Conservation (phyloP, 2,113 vertebrate species). For the Aegithalos caudatus region DNA sequence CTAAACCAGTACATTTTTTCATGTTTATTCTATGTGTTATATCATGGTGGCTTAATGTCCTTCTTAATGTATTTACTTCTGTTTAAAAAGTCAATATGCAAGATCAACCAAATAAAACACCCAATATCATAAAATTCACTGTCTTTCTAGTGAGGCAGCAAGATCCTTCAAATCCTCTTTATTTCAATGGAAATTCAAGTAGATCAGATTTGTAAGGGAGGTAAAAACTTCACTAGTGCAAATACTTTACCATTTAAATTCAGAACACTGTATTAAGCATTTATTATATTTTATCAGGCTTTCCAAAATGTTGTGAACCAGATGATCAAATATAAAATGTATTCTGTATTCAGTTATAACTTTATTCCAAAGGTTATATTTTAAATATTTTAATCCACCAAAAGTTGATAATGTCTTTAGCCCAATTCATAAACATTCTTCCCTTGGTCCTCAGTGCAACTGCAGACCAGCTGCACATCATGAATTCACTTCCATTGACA, state of each 20-base stretch:
- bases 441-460: not conserved
- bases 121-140: not conserved
- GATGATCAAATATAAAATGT: not conserved
- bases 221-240: not conserved
- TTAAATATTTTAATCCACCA: not conserved
- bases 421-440: not conserved
- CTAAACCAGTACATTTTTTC: not conserved
- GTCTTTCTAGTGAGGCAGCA: not conserved
- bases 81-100: not conserved
- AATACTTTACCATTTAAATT: not conserved
- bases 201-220: not conserved
- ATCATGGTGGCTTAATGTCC: not conserved
- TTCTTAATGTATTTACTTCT: not conserved
- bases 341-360: not conserved
- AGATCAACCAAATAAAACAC: not conserved
- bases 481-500: not conserved
- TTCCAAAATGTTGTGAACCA: not conserved
- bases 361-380: not conserved
- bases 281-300: not conserved
- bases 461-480: not conserved
- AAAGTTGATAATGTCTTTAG: not conserved
- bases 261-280: not conserved
- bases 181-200: not conserved
- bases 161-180: not conserved
- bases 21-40: not conserved